A percentile compares a stretch with the other conserved stretches of the same genome.
phyloP scores from a whole-genome alignment of 2,113 vertebrate species.

The Lepisosteus oculatus region DNA sequence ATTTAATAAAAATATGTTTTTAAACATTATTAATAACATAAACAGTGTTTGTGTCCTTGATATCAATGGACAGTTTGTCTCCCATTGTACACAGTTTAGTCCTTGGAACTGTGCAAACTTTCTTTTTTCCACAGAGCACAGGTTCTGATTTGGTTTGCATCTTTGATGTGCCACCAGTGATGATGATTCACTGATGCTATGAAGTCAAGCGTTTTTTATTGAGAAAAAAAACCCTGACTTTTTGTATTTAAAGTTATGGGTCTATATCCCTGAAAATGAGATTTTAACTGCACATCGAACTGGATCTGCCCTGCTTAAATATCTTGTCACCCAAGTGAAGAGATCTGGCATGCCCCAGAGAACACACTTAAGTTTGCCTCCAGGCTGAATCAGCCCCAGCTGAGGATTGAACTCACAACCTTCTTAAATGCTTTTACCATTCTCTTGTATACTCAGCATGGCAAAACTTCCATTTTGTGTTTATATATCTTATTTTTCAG shows the following conservation, averaged over 20 bases:
- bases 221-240: no score
- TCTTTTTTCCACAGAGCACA: no score
- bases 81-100: no score
- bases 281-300: neutral
- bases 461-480: neutral
- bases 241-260: no score
- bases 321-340: neutral
- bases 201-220: no score
- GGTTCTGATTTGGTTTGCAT: neutral
- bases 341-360: neutral
- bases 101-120: no score
- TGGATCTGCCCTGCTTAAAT: neutral
- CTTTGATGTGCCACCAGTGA: neutral
- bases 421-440: neutral
- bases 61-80: no score
- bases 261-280: no score
- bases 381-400: neutral
- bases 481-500: no score
- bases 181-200: neutral
- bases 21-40: no score
- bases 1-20: no score
- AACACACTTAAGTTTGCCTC: neutral
- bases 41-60: no score
- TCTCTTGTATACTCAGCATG: neutral
- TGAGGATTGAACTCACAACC: constrained; percentile 3